Evolutionary conservation across 2,113 vertebrate genomes (phyloP), one percentile per base, ranked within the genome.

Genomic region (Cyanoderma ruficeps): DNA sequence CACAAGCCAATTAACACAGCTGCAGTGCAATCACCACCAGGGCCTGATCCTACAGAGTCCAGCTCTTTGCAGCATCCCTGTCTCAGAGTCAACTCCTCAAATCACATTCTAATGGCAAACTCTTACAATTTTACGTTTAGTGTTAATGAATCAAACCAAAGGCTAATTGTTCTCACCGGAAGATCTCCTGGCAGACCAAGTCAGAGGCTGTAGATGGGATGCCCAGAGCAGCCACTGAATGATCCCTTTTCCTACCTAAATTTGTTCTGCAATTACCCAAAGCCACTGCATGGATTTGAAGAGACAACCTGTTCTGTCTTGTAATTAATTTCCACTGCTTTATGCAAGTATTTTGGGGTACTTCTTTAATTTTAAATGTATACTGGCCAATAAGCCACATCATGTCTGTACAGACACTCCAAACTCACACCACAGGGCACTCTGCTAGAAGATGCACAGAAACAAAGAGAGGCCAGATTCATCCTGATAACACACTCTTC

Each of bases 361-460:
- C 4, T 90, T 60, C 25, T 52, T 72, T 70, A 24, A 72, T 65
- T 85, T 85, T 53, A 30, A 83, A 65, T 46, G 31, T 53, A 50
- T 52, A 17, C 31, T 93, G 59, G n/a, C 31, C 25, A 90, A 85
- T 25, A 76, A 71, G 7, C 19, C n/a, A 18, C 27, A 79, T 52
- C 18, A 39, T 0, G 0, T 9, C 47, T 49, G 47, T 49, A 49
- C 23, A 49, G 11, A 52, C 14, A 44, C 11, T 10, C 35, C 39
- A 55, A 61, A 63, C 30, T 50, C 78, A 47, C 3, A 1, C 19
- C 42, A 24, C 22, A 44, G n/a, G 16, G 17, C 23, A 30, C 24
- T 17, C 13, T 2, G 5, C 27, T 24, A 37, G 74, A 61, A 79
- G 18, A 24, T 53, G n/a, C 15, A 19, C 10, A 47, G 60, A 81